Base-by-base conservation (phyloP, 1,140 invertebrate genomes). In the Drosophila arawakana region DNA sequence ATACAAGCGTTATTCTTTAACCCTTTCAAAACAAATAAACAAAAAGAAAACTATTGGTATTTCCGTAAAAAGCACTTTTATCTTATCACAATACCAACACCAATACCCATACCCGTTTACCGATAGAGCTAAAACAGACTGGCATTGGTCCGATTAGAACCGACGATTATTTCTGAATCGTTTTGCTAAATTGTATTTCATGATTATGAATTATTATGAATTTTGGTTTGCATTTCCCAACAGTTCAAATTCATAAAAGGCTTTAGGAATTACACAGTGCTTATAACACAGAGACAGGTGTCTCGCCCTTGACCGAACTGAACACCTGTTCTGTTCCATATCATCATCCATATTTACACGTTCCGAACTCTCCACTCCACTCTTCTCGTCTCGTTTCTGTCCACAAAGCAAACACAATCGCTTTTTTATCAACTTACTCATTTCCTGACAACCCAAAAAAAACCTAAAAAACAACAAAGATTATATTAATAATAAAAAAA, bases 251-350 rank as follows among this genome's bases (percentile, higher is more conserved):
- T 69, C 72, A 76, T 80, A 84, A 83, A 73, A 43, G 63, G 63
- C 73, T 78, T 73, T 55, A 7, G 50, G 50, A 44, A 65, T 55
- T 80, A 59, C 49, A 69, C 55, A 39, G 25, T 25, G 13, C 25
- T 52, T 30, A 54, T 54, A 55, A 41, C 46, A 65, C 15, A 13
- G 8, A 5, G n/a, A 39, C 57, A 71, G 46, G 71, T 80, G 57
- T 35, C 15, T 25, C 41, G 57, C 44, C 60, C 65, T 65, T 60
- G 57, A 61, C 49, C 46, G 35, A 37, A 41, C n/a, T 0, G 66
- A 71, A 80, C 81, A 84, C 81, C 81, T 83, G 81, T 73, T 73
- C 15, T 83, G 81, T 73, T 73, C 15, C 41, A 7, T 83, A 69
- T 54, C 47, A 49, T 21, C 47, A 57, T 41, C 25, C 11, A 25